A percentile compares a stretch with the other conserved stretches of the same genome.
phyloP scores from a whole-genome alignment of 2,888 invertebrate genomes.

The Sussaba pulchella region DNA sequence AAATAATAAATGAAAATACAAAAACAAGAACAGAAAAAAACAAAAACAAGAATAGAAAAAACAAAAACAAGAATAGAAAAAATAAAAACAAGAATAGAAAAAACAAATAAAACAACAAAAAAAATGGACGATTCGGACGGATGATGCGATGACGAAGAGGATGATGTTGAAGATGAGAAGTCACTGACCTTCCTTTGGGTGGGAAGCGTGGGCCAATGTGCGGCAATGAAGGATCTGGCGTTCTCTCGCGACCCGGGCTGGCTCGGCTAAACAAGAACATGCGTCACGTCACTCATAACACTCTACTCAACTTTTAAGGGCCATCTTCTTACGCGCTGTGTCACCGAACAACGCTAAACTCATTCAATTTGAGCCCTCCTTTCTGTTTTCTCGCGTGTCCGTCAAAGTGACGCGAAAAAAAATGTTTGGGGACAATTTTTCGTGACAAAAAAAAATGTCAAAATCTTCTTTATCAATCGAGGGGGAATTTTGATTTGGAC shows the following conservation, averaged over 20 bases:
- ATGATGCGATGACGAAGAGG: slow-evolving; percentile 32
- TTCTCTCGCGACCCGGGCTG: slow-evolving; percentile 93
- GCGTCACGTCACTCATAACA: slow-evolving; percentile 83
- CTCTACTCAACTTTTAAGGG: slow-evolving; percentile 75
- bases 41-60: slow-evolving; percentile 1
- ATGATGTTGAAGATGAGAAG: slow-evolving; percentile 64
- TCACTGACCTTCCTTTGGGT: slow-evolving; percentile 92
- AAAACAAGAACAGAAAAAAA: not conserved
- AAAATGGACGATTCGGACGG: slow-evolving; percentile 42
- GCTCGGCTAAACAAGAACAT: slow-evolving; percentile 90
- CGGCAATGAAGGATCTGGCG: slow-evolving; percentile 92
- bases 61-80: not conserved
- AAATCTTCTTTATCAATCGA: slow-evolving; percentile 31
- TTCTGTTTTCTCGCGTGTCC: not conserved
- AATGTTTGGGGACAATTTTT: slow-evolving; percentile 31
- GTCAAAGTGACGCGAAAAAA: not conserved
- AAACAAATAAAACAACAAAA: not conserved
- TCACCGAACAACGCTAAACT: slow-evolving; percentile 47
- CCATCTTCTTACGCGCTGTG: slow-evolving; percentile 42
- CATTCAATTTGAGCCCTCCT: slow-evolving; percentile 25
- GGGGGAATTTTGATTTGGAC: not conserved
- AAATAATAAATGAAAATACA: slow-evolving; percentile 40
- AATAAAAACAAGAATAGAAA: slow-evolving; percentile 15
- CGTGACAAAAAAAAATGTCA: slow-evolving; percentile 8
- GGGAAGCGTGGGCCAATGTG: slow-evolving; percentile 96